Conservation (phyloP, 1,140 invertebrate species). For the Aculops lycopersici region DNA sequence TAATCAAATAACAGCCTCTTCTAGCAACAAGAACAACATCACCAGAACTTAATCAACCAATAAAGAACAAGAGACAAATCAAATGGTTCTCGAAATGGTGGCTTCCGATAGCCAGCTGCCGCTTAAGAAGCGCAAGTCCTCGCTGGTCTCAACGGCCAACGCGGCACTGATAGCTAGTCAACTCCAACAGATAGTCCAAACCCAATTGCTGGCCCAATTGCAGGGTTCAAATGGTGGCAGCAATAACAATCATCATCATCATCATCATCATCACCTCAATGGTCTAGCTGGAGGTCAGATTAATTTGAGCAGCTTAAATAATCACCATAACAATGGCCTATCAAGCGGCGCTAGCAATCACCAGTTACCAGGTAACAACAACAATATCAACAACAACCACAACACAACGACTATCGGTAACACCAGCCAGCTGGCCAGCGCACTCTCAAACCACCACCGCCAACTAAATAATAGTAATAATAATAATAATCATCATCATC, state of each 20-base stretch:
- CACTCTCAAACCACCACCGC: background rate
- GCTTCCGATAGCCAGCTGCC: background rate
- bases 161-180: background rate
- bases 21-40: background rate
- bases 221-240: no score
- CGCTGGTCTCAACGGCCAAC: background rate
- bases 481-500: no score
- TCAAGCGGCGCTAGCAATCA: background rate
- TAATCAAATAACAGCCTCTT: background rate
- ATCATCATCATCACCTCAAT: no score
- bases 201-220: no score
- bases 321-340: background rate
- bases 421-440: background rate
- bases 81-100: background rate
- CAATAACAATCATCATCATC: no score
- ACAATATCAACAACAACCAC: conserved; percentile 1
- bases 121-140: background rate
- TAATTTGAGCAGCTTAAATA: no score
- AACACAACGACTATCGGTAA: conserved; percentile 2
- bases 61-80: background rate
- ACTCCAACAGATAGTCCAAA: no score
- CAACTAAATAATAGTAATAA: conserved; percentile 1
- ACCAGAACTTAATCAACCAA: background rate
- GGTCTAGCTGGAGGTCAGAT: no score
- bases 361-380: no score